These are phyloP conservation scores for Tokudaia tokunoshimensis DNA, from an alignment of 2,797 vertebrate species.

Conservation along the genomic window DNA sequence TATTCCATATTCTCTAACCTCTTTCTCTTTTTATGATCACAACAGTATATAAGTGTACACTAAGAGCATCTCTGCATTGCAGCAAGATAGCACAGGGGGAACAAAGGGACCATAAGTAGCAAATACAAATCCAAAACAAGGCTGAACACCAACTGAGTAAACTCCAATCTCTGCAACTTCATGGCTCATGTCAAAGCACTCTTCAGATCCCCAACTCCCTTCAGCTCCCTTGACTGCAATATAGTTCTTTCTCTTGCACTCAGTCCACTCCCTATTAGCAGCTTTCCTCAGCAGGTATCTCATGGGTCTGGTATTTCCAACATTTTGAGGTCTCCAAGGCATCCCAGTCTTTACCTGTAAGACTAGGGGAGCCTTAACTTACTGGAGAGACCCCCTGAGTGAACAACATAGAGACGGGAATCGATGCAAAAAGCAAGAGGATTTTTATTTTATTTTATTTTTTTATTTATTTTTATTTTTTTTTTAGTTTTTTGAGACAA, in stretches of 20 bases:
- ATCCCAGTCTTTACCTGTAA: background rate
- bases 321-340: background rate
- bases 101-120: background rate
- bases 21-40: too few species aligned
- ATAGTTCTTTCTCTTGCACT: background rate
- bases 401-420: too few species aligned
- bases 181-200: background rate
- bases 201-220: background rate
- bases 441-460: too few species aligned
- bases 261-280: background rate
- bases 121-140: background rate
- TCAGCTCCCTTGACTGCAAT: background rate
- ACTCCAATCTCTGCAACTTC: background rate
- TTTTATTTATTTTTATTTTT: too few species aligned
- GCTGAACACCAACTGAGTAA: background rate
- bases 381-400: too few species aligned
- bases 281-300: background rate
- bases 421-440: too few species aligned
- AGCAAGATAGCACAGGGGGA: background rate
- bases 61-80: background rate
- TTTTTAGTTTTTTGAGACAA: too few species aligned
- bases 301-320: background rate
- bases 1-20: too few species aligned
- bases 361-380: too few species aligned
- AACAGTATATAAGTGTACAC: background rate